Percentiles rank a stretch among this genome's conserved stretches.
phyloP scores from a whole-genome alignment of 2,888 invertebrate species.

The Acanthococcus lagerstroemiae region DNA sequence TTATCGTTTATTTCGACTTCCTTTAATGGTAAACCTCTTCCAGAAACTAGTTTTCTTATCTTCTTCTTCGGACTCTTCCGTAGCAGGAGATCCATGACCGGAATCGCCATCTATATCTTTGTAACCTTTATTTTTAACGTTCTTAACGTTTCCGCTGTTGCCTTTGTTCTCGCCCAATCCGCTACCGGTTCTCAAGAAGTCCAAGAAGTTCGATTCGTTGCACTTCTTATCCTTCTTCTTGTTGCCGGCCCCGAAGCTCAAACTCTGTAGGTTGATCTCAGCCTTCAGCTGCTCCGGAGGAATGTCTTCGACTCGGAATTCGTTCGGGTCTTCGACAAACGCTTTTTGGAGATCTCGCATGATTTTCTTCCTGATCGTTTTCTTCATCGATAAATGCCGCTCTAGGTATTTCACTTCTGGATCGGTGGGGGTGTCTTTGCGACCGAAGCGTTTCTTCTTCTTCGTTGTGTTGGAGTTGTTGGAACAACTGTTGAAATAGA shows the following conservation, averaged over 20 bases:
- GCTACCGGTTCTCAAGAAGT: constrained; percentile 55
- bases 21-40: constrained; percentile 36
- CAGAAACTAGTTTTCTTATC: constrained; percentile 51
- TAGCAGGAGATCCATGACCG: constrained; percentile 36
- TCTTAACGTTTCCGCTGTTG: constrained; percentile 14
- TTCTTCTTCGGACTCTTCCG: constrained; percentile 40
- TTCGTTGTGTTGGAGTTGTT: constrained; percentile 37
- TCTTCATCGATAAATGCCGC: constrained; percentile 75
- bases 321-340: constrained; percentile 60
- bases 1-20: constrained; percentile 33
- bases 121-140: constrained; percentile 27
- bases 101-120: constrained; percentile 35
- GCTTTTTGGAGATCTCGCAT: constrained; percentile 72
- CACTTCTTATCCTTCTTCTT: constrained; percentile 46
- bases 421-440: constrained; percentile 59
- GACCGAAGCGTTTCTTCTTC: constrained; percentile 43
- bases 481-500: constrained; percentile 33
- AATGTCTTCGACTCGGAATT: constrained; percentile 59
- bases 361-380: constrained; percentile 73
- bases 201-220: constrained; percentile 54
- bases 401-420: constrained; percentile 65
- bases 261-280: constrained; percentile 55
- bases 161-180: constrained; percentile 33
- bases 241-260: constrained; percentile 49
- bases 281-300: constrained; percentile 55